phyloP scores from a whole-genome alignment of 1,140 invertebrate species.

The Lepidotrigona ventralis region DNA sequence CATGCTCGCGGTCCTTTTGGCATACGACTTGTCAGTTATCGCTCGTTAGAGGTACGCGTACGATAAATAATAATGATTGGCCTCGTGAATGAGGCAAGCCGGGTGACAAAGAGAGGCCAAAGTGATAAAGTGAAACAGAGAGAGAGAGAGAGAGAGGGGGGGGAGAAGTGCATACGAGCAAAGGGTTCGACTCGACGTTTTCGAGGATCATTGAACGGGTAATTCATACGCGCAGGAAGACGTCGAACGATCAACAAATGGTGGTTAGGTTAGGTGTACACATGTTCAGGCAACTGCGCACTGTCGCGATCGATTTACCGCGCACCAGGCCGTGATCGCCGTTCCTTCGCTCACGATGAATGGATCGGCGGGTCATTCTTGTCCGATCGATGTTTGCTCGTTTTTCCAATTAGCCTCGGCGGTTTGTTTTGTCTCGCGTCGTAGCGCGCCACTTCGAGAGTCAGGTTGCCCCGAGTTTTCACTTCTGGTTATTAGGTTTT shows the following conservation, averaged over 20 bases:
- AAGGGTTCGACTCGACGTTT: constrained; percentile 33
- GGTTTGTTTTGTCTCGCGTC: background rate
- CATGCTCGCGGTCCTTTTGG: background rate
- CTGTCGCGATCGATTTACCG: constrained; percentile 50
- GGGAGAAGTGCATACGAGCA: constrained; percentile 30
- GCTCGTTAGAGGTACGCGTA: constrained; percentile 36
- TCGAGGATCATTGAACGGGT: constrained; percentile 62
- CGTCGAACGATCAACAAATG: constrained; percentile 59
- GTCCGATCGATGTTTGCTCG: background rate
- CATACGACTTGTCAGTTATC: constrained; percentile 33
- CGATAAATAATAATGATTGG: constrained; percentile 35
- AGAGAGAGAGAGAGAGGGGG: background rate
- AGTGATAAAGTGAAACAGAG: background rate
- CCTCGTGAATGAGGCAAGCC: constrained; percentile 36
- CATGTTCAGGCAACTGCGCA: constrained; percentile 58
- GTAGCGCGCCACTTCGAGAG: too few relatives aligned
- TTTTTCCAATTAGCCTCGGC: background rate
- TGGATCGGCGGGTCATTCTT: background rate
- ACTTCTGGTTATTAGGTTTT: background rate
- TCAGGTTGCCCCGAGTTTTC: background rate
- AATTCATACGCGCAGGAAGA: constrained; percentile 59
- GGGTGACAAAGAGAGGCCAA: background rate
- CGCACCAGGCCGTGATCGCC: constrained; percentile 25
- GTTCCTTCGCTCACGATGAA: constrained; percentile 1
- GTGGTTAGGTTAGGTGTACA: constrained; percentile 42